Percentiles rank a stretch among this genome's conserved stretches.
These are phyloP conservation scores for Sussaba pulchella DNA, from an alignment of 2,888 invertebrate species.

Conservation along the genomic window DNA sequence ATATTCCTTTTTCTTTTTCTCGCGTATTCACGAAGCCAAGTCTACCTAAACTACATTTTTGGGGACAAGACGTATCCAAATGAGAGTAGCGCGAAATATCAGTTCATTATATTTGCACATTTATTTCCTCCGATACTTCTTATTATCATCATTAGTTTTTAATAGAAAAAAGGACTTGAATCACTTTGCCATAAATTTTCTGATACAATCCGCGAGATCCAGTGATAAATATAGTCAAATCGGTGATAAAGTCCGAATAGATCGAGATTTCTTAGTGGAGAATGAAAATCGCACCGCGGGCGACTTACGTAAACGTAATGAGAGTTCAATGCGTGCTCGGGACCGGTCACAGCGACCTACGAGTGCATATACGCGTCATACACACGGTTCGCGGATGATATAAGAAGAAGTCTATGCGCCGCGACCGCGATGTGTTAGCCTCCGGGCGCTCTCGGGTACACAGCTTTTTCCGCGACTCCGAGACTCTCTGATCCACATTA, in stretches of 20 bases:
- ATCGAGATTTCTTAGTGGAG: constrained; percentile 32
- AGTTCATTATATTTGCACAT: too few species aligned
- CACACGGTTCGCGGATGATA: constrained; percentile 47
- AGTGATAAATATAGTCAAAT: too few species aligned
- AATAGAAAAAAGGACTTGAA: too few species aligned
- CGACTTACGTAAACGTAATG: constrained; percentile 69
- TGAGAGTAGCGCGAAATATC: too few species aligned
- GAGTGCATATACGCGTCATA: constrained; percentile 1
- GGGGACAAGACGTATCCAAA: too few species aligned
- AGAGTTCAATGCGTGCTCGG: constrained; percentile 58
- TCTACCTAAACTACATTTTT: too few species aligned
- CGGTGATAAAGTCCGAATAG: not conserved
- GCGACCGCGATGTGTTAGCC: constrained; percentile 17
- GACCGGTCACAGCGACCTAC: constrained; percentile 44
- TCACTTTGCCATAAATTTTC: too few species aligned
- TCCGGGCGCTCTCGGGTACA: constrained; percentile 16
- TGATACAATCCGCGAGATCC: too few species aligned
- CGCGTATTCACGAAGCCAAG: too few species aligned
- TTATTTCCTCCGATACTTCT: too few species aligned
- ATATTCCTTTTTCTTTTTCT: not conserved
- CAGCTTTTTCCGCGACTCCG: constrained; percentile 44
- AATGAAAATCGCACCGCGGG: constrained; percentile 51
- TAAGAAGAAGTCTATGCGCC: constrained; percentile 50
- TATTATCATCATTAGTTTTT: too few species aligned
- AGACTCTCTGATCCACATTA: constrained; percentile 72